Percentiles rank a stretch among this genome's conserved stretches.
Evolutionary conservation across 2,113 vertebrate genomes (phyloP).

Genomic region (Paramormyrops kingsleyae): DNA sequence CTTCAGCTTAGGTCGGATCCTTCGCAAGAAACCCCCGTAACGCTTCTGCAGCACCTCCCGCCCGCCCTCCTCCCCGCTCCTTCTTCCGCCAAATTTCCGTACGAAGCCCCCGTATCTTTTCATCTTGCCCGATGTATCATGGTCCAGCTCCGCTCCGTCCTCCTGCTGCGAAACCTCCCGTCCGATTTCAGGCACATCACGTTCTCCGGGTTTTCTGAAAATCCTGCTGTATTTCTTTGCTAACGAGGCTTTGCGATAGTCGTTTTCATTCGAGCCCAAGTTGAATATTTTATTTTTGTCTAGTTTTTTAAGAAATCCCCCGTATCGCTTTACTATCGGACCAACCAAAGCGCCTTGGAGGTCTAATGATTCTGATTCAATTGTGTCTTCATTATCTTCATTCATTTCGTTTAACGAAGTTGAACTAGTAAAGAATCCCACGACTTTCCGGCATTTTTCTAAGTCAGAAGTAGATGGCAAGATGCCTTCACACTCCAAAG

Average conservation of each 20-base stretch:
- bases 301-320: slow-evolving; percentile 73
- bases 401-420: slow-evolving; percentile 34
- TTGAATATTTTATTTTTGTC: slow-evolving; percentile 60
- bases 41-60: slow-evolving; percentile 83
- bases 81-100: slow-evolving; percentile 66
- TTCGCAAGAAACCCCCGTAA: slow-evolving; percentile 89
- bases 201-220: slow-evolving; percentile 49
- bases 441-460: slow-evolving; percentile 58
- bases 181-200: slow-evolving; percentile 29
- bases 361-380: slow-evolving; percentile 35
- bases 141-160: slow-evolving; percentile 30
- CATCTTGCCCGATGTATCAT: slow-evolving; percentile 37
- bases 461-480: slow-evolving; percentile 51
- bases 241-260: slow-evolving; percentile 48
- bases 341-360: slow-evolving; percentile 25
- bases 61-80: slow-evolving; percentile 55
- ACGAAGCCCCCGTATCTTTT: slow-evolving; percentile 82
- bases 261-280: slow-evolving; percentile 55
- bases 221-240: slow-evolving; percentile 57
- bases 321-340: slow-evolving; percentile 59
- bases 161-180: slow-evolving; percentile 32
- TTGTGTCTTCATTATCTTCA: slow-evolving; percentile 26
- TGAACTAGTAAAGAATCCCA: slow-evolving; percentile 28
- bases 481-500: slow-evolving; percentile 67
- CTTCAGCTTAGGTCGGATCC: slow-evolving; percentile 86